phyloP scores from a whole-genome alignment of 1,140 invertebrate species.

The Hylaeus volcanicus region DNA sequence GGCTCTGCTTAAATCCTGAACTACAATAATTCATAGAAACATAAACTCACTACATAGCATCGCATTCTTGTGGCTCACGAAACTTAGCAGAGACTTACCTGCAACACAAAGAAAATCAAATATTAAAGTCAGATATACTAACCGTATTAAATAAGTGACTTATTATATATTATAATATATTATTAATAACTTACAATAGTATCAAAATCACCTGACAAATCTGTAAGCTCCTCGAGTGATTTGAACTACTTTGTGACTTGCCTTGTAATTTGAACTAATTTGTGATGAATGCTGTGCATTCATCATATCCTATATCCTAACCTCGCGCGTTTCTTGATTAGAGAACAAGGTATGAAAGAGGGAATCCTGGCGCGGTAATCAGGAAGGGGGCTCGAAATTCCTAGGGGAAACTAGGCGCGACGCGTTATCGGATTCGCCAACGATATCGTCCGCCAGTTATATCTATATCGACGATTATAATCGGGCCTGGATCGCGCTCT shows the following conservation, averaged over 20 bases:
- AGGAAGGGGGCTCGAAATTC: not conserved
- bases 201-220: too few relatives aligned
- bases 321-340: not conserved
- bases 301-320: not conserved
- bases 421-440: conserved; percentile 43
- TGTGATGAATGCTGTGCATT: too few relatives aligned
- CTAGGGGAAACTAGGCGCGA: conserved; percentile 25
- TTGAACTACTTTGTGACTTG: too few relatives aligned
- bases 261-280: too few relatives aligned
- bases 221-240: too few relatives aligned
- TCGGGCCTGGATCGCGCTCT: conserved; percentile 57
- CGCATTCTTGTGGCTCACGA: too few relatives aligned
- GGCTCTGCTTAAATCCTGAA: too few relatives aligned
- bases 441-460: conserved; percentile 54
- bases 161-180: too few relatives aligned
- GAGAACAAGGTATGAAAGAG: not conserved
- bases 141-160: not conserved
- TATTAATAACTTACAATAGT: not conserved
- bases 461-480: conserved; percentile 65
- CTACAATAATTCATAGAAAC: too few relatives aligned
- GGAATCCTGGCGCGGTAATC: not conserved
- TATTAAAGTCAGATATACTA: not conserved
- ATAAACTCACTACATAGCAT: conserved; percentile 41
- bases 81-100: conserved; percentile 42
- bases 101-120: conserved; percentile 35